Evolutionary conservation across 2,113 vertebrate genomes (phyloP), one percentile per base, ranked within the genome.

Genomic region (Brachirus orientalis): DNA sequence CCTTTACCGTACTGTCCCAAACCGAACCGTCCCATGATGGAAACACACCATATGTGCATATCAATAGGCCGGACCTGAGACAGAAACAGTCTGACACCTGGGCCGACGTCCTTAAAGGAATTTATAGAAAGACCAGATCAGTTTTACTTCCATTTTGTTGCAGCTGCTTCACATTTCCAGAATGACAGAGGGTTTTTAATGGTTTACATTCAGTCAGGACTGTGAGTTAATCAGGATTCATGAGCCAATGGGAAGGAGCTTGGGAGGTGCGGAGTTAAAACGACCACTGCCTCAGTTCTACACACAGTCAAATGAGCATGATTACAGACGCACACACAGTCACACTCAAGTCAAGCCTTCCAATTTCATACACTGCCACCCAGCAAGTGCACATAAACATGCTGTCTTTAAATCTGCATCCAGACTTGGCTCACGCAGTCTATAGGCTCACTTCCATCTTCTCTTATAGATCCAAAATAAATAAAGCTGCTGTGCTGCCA

Each of bases 201-300:
- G 10, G 19, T 8, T 7, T 16, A 35, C n/a, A 35, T 52, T 17
- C 18, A 17, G 17, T 12, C 10, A 55, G 18, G 53, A 13, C 11
- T 10, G 40, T 43, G 10, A 36, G 9, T 16, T 28, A 13, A 38
- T 12, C 11, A n/a, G 53, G 54, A 53, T 38, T 40, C 18, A 36
- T 10, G 17, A 22, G 20, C 37, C 38, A 20, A 52, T 61, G 37
- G 38, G 68, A 36, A n/a, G 5, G 10, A 52, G 36, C 56, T n/a
- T 67, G 43, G 0, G 28, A 54, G 69, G 20, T 16, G 63, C 40
- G 36, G 20, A 62, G 38, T 38, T 37, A 51, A 50, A 35, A 57
- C n/a, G 64, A 77, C 77, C 75, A 64, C 70, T 20, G 20, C 58
- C 72, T 76, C 61, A 36, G 63, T 71, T 48, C 22, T 28, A 19